Conservation (phyloP, 2,888 invertebrate species). For the Lithophane leautieri region DNA sequence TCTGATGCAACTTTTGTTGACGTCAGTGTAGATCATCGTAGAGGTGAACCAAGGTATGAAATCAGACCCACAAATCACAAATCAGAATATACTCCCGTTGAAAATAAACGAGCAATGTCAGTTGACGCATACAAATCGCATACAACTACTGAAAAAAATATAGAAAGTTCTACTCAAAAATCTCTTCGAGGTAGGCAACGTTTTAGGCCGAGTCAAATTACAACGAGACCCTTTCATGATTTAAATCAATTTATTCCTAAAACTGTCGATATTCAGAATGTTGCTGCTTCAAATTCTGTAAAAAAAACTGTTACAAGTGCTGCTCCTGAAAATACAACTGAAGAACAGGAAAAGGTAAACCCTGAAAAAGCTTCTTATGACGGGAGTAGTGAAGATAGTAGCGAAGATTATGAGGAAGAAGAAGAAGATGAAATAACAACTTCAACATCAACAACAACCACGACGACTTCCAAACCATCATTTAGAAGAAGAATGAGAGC, state of each 20-base stretch:
- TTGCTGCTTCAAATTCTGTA: constrained; percentile 75
- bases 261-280: constrained; percentile 69
- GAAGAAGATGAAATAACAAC: constrained; percentile 62
- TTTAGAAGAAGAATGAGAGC: constrained; percentile 71
- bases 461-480: constrained; percentile 74
- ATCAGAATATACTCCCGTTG: constrained; percentile 78
- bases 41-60: constrained; percentile 87
- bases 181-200: constrained; percentile 54
- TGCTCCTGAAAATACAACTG: constrained; percentile 36
- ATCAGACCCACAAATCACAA: constrained; percentile 81
- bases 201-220: constrained; percentile 56
- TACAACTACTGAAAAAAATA: constrained; percentile 60
- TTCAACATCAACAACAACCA: constrained; percentile 73
- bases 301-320: constrained; percentile 67
- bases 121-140: constrained; percentile 77
- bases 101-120: constrained; percentile 80
- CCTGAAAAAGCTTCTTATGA: constrained; percentile 60
- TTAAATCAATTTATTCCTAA: constrained; percentile 73
- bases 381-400: constrained; percentile 66
- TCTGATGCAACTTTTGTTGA: constrained; percentile 77
- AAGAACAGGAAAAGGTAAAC: constrained; percentile 21
- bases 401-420: constrained; percentile 73
- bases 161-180: constrained; percentile 48
- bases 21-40: constrained; percentile 79
- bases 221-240: constrained; percentile 70